Evolutionary conservation across 1,140 invertebrate genomes (phyloP).

Genomic region (Colletes latitarsis): DNA sequence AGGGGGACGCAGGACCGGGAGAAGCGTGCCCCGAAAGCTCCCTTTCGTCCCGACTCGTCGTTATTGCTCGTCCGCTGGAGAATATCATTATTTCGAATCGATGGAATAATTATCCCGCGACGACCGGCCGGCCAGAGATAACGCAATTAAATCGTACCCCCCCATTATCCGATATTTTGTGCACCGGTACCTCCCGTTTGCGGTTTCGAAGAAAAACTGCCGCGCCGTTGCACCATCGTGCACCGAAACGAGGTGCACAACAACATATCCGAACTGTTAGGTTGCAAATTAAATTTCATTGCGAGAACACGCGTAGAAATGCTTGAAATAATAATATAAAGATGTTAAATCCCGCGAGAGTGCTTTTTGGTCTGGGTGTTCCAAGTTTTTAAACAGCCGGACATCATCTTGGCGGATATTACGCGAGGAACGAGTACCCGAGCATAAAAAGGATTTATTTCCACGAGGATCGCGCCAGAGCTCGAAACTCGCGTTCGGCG

Average conservation of each 20-base stretch:
- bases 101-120: conserved; percentile 60
- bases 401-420: no score
- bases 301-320: no score
- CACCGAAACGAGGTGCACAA: background rate
- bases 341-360: no score
- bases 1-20: conserved; percentile 1
- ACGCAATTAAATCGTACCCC: conserved; percentile 57
- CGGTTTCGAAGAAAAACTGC: conserved; percentile 18
- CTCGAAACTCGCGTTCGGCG: no score
- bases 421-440: no score
- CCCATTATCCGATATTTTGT: conserved; percentile 59
- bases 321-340: no score
- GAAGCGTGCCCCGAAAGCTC: conserved; percentile 28
- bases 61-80: conserved; percentile 47
- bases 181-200: conserved; percentile 32
- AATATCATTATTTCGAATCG: conserved; percentile 66
- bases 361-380: no score
- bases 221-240: background rate
- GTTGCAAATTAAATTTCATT: no score
- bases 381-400: no score
- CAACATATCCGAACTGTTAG: no score
- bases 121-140: conserved; percentile 54
- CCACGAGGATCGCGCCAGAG: no score
- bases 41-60: conserved; percentile 1
- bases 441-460: no score